Evolutionary conservation across 1,140 invertebrate genomes (phyloP).

Genomic region (Drosophila pectinifera): DNA sequence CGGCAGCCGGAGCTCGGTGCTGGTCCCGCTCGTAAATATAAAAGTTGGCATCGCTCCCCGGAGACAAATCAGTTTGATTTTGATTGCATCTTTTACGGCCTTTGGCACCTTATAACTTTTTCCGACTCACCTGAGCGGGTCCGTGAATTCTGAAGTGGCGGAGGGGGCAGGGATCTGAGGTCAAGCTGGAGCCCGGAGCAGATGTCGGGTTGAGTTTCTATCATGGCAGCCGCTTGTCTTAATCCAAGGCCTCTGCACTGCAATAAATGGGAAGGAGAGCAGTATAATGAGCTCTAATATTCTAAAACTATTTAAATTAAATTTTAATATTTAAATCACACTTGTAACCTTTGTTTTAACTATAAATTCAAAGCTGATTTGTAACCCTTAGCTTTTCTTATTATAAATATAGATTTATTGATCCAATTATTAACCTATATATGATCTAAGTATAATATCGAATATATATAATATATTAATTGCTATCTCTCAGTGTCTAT

Average conservation of each 20-base stretch:
- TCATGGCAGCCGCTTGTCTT: constrained; percentile 36
- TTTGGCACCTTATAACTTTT: constrained; percentile 82
- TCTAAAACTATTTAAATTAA: too few species aligned
- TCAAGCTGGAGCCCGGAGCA: constrained; percentile 5
- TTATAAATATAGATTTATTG: too few species aligned
- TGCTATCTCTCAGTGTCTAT: not conserved
- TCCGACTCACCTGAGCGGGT: constrained; percentile 25
- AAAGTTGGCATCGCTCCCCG: constrained; percentile 78
- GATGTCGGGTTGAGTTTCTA: constrained; percentile 28
- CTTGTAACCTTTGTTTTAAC: too few species aligned
- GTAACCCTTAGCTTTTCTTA: too few species aligned
- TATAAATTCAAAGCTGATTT: too few species aligned
- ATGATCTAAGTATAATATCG: not conserved
- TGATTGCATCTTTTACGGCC: constrained; percentile 81
- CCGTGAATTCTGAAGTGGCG: constrained; percentile 35
- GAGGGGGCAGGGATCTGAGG: constrained; percentile 7
- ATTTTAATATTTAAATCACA: too few species aligned
- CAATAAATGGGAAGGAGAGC: not conserved
- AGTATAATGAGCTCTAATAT: too few species aligned
- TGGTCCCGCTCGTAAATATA: constrained; percentile 66
- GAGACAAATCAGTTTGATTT: constrained; percentile 83
- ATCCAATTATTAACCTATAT: too few species aligned
- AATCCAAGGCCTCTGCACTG: constrained; percentile 28
- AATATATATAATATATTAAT: not conserved
- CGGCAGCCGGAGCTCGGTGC: constrained; percentile 2